Evolutionary conservation across 2,888 invertebrate genomes (phyloP).

Genomic region (Unio pictorum): DNA sequence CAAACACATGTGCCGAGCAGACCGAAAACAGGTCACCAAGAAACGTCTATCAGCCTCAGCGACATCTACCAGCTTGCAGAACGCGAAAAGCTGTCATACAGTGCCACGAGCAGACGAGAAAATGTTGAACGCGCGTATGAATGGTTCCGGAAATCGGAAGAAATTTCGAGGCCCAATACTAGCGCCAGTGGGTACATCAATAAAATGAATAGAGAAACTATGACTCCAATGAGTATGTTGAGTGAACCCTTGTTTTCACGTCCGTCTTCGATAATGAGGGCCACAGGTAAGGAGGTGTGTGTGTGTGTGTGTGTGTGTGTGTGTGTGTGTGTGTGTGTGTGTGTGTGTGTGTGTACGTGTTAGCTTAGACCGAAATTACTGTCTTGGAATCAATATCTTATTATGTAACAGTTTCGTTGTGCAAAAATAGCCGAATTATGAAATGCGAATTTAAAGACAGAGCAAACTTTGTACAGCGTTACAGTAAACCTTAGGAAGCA

Average conservation of each 20-base stretch:
- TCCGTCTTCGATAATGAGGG: constrained; percentile 26
- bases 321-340: no score
- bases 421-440: no score
- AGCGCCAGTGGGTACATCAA: constrained; percentile 36
- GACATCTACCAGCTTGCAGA: constrained; percentile 47
- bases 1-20: constrained; percentile 10
- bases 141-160: constrained; percentile 28
- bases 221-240: constrained; percentile 44
- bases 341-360: no score
- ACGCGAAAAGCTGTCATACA: constrained; percentile 37
- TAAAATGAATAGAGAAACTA: constrained; percentile 20
- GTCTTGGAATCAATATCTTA: no score
- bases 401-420: no score
- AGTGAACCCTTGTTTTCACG: constrained; percentile 44
- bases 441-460: no score
- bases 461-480: no score
- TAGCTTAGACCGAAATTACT: no score
- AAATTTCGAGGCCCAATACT: constrained; percentile 35
- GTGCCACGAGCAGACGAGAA: constrained; percentile 35
- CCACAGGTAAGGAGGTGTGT: constrained; percentile 16
- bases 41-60: constrained; percentile 32
- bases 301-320: neutral
- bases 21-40: neutral
- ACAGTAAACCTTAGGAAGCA: no score
- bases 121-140: constrained; percentile 41